phyloP scores from a whole-genome alignment of 2,797 vertebrate species.

The Pelochelys cantorii region DNA sequence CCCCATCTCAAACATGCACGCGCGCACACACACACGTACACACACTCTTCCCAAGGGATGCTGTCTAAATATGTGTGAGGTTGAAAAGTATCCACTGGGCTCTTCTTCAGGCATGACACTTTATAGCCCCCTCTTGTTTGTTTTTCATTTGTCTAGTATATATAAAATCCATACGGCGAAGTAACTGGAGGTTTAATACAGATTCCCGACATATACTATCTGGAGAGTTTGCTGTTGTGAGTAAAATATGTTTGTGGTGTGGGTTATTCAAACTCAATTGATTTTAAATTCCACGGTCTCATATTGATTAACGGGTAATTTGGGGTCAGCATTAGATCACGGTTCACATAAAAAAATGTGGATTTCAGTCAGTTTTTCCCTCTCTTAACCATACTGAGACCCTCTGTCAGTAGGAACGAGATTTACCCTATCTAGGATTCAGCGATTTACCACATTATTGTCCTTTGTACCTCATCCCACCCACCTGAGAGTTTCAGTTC shows the following conservation, averaged over 20 bases:
- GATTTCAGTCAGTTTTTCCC: background rate
- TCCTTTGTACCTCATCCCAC: background rate
- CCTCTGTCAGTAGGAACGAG: background rate
- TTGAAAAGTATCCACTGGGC: slow-evolving; percentile 12
- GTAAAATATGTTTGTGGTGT: fast-evolving
- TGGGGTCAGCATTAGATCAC: background rate
- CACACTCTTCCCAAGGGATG: background rate
- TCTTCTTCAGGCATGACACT: background rate
- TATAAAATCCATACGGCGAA: background rate
- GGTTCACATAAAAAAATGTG: background rate
- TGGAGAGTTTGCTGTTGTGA: background rate
- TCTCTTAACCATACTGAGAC: background rate
- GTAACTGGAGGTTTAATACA: fast-evolving
- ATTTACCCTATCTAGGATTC: background rate
- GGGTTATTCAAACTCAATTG: fast-evolving
- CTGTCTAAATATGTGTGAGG: slow-evolving; percentile 60
- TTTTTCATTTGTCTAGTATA: fast-evolving
- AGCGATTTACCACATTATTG: background rate
- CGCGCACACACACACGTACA: too few relatives aligned
- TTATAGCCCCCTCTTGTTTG: background rate
- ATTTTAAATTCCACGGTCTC: background rate
- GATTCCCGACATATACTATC: background rate
- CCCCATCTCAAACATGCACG: background rate
- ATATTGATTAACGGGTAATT: background rate
- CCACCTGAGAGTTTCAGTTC: background rate